A percentile compares a stretch with the other conserved stretches of the same genome.
phyloP scores from a whole-genome alignment of 2,888 invertebrate genomes.

The Sipha maydis region DNA sequence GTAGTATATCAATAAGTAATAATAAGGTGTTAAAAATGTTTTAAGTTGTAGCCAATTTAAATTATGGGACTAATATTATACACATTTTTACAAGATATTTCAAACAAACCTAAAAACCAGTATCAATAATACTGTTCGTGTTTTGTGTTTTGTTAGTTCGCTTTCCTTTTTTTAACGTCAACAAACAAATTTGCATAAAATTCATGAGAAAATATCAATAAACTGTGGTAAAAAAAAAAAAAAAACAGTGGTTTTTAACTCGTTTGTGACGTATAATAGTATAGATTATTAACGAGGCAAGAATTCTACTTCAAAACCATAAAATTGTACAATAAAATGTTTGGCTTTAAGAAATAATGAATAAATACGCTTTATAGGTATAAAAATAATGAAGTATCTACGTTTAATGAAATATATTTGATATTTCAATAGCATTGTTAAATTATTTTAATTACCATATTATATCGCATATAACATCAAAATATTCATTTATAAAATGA shows the following conservation, averaged over 20 bases:
- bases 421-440: not conserved
- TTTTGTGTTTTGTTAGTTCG: not conserved
- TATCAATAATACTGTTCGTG: too few species aligned
- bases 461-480: not conserved
- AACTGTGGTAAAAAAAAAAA: not conserved
- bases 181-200: not conserved
- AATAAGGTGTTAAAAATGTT: not conserved
- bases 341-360: not conserved
- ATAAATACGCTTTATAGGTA: not conserved
- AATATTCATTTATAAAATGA: not conserved
- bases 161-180: not conserved
- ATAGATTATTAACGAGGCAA: not conserved
- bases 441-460: not conserved
- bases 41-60: not conserved
- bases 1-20: not conserved
- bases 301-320: not conserved
- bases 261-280: not conserved
- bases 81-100: not conserved
- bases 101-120: not conserved
- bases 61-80: not conserved
- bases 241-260: not conserved
- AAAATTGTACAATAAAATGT: not conserved
- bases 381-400: not conserved
- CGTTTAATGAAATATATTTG: not conserved
- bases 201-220: not conserved